These are phyloP conservation scores for Epistrophe eligans DNA, from an alignment of 2,888 invertebrate genomes.

Conservation along the genomic window DNA sequence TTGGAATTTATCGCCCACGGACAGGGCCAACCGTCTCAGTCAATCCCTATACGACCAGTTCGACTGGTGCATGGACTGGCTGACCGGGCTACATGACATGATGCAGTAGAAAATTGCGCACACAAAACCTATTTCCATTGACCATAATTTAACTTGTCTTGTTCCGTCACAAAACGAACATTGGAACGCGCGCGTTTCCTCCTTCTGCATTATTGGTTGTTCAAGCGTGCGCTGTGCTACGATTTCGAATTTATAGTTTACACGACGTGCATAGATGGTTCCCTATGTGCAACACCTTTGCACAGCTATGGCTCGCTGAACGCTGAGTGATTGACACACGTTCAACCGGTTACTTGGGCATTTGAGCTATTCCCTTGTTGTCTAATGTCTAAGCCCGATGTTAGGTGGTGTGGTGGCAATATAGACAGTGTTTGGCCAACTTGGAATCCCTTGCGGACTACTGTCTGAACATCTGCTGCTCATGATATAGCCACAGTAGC, in stretches of 20 bases:
- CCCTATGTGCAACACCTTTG: slow-evolving; percentile 65
- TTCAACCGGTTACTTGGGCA: slow-evolving; percentile 63
- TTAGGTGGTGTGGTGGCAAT: slow-evolving; percentile 29
- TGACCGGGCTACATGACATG: slow-evolving; percentile 61
- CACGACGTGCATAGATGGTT: slow-evolving; percentile 65
- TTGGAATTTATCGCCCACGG: slow-evolving; percentile 76
- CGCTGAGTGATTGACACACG: slow-evolving; percentile 71
- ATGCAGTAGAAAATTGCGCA: slow-evolving; percentile 71
- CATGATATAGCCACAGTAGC: slow-evolving; percentile 44
- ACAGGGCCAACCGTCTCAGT: slow-evolving; percentile 57
- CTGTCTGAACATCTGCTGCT: slow-evolving; percentile 67
- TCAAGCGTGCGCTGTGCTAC: slow-evolving; percentile 43
- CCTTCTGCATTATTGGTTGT: slow-evolving; percentile 57
- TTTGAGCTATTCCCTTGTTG: slow-evolving; percentile 65
- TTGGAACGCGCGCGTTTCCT: slow-evolving; percentile 61
- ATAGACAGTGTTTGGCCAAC: slow-evolving; percentile 43
- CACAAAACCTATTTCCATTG: slow-evolving; percentile 69
- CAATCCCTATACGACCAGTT: slow-evolving; percentile 15
- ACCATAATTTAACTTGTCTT: slow-evolving; percentile 72
- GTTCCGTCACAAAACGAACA: slow-evolving; percentile 67
- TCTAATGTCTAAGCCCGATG: slow-evolving; percentile 52
- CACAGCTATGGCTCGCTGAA: slow-evolving; percentile 40
- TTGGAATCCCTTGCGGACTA: slow-evolving; percentile 40
- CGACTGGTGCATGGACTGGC: slow-evolving; percentile 28
- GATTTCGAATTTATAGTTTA: slow-evolving; percentile 72